Base-by-base conservation (phyloP, 2,113 vertebrate genomes). In the Pterocles orientalis region DNA sequence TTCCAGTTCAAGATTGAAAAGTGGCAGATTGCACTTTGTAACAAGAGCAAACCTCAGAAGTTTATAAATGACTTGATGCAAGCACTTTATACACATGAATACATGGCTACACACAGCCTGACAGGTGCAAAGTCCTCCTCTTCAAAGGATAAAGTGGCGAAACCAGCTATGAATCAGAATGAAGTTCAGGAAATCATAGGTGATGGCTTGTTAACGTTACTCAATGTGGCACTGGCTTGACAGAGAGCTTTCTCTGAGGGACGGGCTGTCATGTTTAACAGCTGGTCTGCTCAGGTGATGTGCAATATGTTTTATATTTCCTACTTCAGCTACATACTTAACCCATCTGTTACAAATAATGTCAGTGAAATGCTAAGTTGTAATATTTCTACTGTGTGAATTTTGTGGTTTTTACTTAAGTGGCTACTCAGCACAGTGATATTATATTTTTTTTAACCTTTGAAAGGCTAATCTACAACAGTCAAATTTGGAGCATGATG, bases 41-140 rank as follows among this genome's bases (percentile, higher is more conserved):
- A 98, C 97, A 98, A 98, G 95, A 98, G 97, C 97, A 98, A 98
- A 91, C 97, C 97, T 97, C 98, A 98, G 31, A 98, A 98, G 91
- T 98, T 98, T 94, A 97, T 98, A 95, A 98, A 98, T 72, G 98
- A 98, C 66, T 96, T 98, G 97, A 98, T 98, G 98, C 98, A 98
- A 97, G 97, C 97, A 56, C 98, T 98, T 95, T 98, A 98, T 83
- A 97, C 98, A 65, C 97, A 97, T 17, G 98, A 98, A 73, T 98
- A 98, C 76, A 98, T 98, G 98, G 98, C 98, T 36, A 98, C 98
- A 19, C 98, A 98, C 90, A 98, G 98, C 88, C 95, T 98, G 90
- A 98, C 98, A 0, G 98, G 98, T 43, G 97, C 97, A 54, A 98
- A 98, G 91, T 98, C 98, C 36, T 98, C 98, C 82, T 98, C 98